These are phyloP conservation scores for Endomychus coccineus DNA, from an alignment of 2,888 invertebrate genomes.

Conservation along the genomic window DNA sequence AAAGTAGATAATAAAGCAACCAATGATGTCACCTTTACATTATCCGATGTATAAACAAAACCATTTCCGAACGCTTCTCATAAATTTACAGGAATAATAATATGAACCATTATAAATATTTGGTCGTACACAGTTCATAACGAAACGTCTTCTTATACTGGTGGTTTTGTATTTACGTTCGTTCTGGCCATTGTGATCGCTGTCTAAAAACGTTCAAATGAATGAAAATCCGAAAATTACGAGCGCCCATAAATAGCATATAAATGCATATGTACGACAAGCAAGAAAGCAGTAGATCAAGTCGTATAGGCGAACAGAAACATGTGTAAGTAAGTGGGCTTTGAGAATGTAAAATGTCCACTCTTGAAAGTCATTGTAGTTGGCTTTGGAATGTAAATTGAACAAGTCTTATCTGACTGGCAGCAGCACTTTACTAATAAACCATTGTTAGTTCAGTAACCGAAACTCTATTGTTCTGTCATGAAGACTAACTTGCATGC, in stretches of 20 bases:
- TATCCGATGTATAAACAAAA: slow-evolving; percentile 15
- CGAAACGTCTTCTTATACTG: slow-evolving; percentile 15
- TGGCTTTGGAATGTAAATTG: slow-evolving; percentile 43
- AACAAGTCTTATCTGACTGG: slow-evolving; percentile 41
- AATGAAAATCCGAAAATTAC: slow-evolving; percentile 35
- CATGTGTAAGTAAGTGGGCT: slow-evolving; percentile 31
- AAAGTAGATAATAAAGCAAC: too few relatives aligned
- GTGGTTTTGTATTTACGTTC: slow-evolving; percentile 21
- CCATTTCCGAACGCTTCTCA: slow-evolving; percentile 8
- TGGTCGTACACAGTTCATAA: slow-evolving; percentile 15
- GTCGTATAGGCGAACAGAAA: slow-evolving; percentile 11
- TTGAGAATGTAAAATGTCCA: slow-evolving; percentile 40
- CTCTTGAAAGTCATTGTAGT: slow-evolving; percentile 39
- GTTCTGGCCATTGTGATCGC: slow-evolving; percentile 27
- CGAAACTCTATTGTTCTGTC: slow-evolving; percentile 39
- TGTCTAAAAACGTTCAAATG: slow-evolving; percentile 32
- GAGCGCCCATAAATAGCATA: slow-evolving; percentile 30
- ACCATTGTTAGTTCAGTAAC: slow-evolving; percentile 42
- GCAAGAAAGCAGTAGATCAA: slow-evolving; percentile 17
- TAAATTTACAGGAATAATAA: slow-evolving; percentile 12
- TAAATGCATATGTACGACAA: slow-evolving; percentile 21
- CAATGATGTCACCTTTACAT: too few relatives aligned
- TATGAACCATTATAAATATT: slow-evolving; percentile 17
- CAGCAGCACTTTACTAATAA: slow-evolving; percentile 42
- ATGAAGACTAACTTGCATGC: slow-evolving; percentile 24